A percentile compares a stretch with the other conserved stretches of the same genome.
Conservation (phyloP, 2,888 invertebrate species). For the Agrenia bidenticulata region DNA sequence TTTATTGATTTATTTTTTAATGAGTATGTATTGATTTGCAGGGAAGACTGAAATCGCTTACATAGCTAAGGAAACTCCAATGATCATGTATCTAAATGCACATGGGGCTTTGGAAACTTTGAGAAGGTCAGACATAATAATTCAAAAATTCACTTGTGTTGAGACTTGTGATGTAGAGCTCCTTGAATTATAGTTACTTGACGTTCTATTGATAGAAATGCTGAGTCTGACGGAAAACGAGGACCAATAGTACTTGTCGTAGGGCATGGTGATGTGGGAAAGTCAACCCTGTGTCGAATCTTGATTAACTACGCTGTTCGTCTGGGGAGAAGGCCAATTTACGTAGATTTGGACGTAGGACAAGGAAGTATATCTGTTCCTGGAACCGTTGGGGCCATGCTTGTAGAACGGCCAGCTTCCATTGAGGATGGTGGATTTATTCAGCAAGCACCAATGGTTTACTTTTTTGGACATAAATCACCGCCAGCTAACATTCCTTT, state of each 20-base stretch:
- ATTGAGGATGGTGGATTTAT: conserved; percentile 89
- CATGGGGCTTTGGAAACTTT: conserved; percentile 93
- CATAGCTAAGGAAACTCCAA: conserved; percentile 93
- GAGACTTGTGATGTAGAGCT: too few species aligned
- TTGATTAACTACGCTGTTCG: conserved; percentile 93
- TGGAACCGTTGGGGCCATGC: conserved; percentile 83
- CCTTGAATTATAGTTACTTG: not conserved
- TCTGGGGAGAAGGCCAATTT: conserved; percentile 82
- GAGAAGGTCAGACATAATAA: conserved; percentile 59
- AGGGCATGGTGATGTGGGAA: conserved; percentile 95
- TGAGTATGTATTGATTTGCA: conserved; percentile 16
- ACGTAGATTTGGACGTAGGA: conserved; percentile 93
- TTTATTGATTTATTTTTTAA: too few species aligned
- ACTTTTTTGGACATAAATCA: conserved; percentile 85
- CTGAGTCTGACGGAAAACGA: conserved; percentile 58
- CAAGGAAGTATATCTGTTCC: conserved; percentile 91
- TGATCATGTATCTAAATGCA: conserved; percentile 92
- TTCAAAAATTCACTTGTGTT: not conserved
- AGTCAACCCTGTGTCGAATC: conserved; percentile 84
- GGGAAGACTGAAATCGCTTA: conserved; percentile 86
- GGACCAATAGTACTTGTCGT: conserved; percentile 88
- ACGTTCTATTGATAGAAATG: conserved; percentile 56
- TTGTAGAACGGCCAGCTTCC: conserved; percentile 89
- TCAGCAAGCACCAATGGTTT: conserved; percentile 87
- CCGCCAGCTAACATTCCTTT: conserved; percentile 76